Evolutionary conservation across 2,797 vertebrate genomes (phyloP), one percentile per base, ranked within the genome.

Genomic region (Gobio occitaniae): DNA sequence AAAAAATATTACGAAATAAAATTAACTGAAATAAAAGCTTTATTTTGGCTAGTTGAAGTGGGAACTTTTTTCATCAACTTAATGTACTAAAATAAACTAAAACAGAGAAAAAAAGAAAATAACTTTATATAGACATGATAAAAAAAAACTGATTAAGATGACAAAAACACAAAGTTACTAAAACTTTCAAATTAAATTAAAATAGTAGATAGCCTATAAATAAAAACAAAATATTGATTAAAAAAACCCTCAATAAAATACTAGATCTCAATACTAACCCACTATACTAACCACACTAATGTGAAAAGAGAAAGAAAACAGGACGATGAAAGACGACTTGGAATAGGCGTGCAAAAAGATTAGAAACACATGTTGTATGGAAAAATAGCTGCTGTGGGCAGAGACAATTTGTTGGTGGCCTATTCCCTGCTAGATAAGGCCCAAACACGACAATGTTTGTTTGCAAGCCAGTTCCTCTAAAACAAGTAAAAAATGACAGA

Each of bases 351-450:
- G 32, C 56, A 17, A 19, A 50, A 65, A 52, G 19, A 75, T 25
- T 75, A 3, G 32, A 83, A 75, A 83, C 81, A 83, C 6, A 65
- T 83, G 81, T 8, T 52, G 19, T 72, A 47, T 5, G 13, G 70
- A 52, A 83, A 75, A 52, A 65, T 65, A 6, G 19, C 44, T 50
- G 56, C 32, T 75, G 29, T 82, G 70, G 25, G 70, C 19, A 25
- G 12, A 65, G 59, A 38, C 29, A 38, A 50, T 50, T 83, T 65
- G 70, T 83, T 83, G 56, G 81, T 65, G 69, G 70, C 70, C 70
- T 21, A 1, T 65, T n/a, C 4, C 21, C 29, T 61, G 59, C 44
- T 44, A 68, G 6, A 52, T 68, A 68, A 13, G 10, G 10, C 32
- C 9, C 15, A 68, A 63, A 48, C 61, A 78, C 29, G 2, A 32